Evolutionary conservation across 1,140 invertebrate species (phyloP), one percentile per base, ranked within the genome.

Genomic region (Radopholus similis): DNA sequence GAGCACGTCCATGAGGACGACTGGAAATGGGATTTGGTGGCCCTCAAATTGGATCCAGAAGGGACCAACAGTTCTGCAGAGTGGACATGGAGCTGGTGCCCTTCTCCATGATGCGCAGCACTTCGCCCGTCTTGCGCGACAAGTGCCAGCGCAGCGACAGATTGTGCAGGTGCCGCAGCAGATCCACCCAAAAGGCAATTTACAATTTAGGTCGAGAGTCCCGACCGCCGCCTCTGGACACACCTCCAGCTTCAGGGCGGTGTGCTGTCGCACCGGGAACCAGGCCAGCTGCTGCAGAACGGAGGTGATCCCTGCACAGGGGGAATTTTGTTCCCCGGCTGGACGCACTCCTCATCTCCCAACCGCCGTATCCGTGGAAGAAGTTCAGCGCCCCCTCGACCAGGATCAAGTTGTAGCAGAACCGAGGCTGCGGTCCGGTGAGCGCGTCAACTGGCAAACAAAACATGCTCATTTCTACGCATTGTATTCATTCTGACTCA

Each of bases 181-280:
- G 49, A 54, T 71, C 74, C 18, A 75, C 18, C 40, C 74, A 73
- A 15, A 71, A 88, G 85, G 95, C 89, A 38, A 95, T 87, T n/a
- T n/a, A n/a, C n/a, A n/a, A n/a, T n/a, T n/a, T n/a, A n/a, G n/a
- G n/a, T n/a, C n/a, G n/a, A n/a, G n/a, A n/a, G n/a, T n/a, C n/a
- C n/a, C n/a, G n/a, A n/a, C n/a, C n/a, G n/a, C n/a, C n/a, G n/a
- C n/a, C n/a, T n/a, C n/a, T n/a, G n/a, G n/a, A n/a, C n/a, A n/a
- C n/a, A n/a, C n/a, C n/a, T n/a, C n/a, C n/a, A n/a, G n/a, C n/a
- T n/a, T n/a, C n/a, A n/a, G n/a, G 4, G 91, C 93, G 2, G 93
- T 95, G 78, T 92, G 96, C 81, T 97, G 94, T 75, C 95, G 91
- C 53, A 97, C 90, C 70, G 88, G 87, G 77, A 96, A 95, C 94